These are phyloP conservation scores for Meda fulgida DNA, from an alignment of 2,797 vertebrate species.

Conservation along the genomic window DNA sequence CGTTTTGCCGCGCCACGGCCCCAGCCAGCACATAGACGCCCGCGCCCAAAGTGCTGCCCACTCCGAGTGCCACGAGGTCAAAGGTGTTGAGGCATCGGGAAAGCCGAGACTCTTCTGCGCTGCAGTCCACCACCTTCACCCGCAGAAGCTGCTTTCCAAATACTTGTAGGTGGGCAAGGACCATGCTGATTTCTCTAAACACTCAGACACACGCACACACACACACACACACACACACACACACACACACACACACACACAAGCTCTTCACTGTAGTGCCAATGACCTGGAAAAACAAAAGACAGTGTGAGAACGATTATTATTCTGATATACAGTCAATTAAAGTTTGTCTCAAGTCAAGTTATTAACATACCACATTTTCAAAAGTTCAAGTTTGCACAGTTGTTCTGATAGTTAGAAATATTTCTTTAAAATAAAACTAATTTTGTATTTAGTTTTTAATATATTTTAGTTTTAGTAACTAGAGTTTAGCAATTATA, in stretches of 20 bases:
- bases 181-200: conserved; percentile 44
- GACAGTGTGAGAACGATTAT: neutral
- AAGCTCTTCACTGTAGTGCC: neutral
- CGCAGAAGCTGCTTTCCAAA: conserved; percentile 88
- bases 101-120: conserved; percentile 82
- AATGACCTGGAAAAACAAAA: conserved; percentile 22
- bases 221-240: neutral
- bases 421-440: neutral
- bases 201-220: neutral
- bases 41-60: conserved; percentile 93
- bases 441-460: neutral
- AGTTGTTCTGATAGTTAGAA: neutral
- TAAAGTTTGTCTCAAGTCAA: neutral
- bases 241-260: neutral
- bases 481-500: neutral
- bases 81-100: conserved; percentile 90
- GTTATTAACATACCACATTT: neutral
- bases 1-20: conserved; percentile 85
- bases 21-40: conserved; percentile 95
- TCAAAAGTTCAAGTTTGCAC: neutral
- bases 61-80: conserved; percentile 93
- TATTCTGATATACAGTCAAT: neutral
- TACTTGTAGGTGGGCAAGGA: conserved; percentile 72
- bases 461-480: neutral
- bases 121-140: conserved; percentile 90